Evolutionary conservation across 2,888 invertebrate genomes (phyloP).

Genomic region (Myopa tessellatipennis): DNA sequence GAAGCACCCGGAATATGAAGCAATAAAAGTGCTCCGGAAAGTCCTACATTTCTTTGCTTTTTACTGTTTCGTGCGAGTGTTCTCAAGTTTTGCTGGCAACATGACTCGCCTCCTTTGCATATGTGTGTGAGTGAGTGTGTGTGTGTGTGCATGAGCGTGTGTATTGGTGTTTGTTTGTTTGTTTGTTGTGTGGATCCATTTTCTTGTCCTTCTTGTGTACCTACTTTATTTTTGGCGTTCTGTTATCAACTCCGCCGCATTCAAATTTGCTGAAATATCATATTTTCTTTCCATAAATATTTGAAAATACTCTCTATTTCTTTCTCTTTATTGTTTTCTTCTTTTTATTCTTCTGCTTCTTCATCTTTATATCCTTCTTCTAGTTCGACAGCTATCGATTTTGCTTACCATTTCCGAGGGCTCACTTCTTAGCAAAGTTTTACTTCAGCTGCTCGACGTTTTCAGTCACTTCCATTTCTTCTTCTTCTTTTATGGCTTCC

Average conservation of each 20-base stretch:
- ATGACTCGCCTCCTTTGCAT: neutral
- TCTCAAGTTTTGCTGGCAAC: constrained; percentile 10
- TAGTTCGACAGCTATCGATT: constrained; percentile 19
- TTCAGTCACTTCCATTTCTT: neutral
- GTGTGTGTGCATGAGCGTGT: neutral
- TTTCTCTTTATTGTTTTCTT: neutral
- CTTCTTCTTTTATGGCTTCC: neutral
- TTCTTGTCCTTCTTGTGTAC: constrained; percentile 12
- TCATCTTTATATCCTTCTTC: neutral
- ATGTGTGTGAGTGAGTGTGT: neutral
- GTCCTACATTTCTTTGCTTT: neutral
- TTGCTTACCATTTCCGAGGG: constrained; percentile 8
- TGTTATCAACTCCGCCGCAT: constrained; percentile 26
- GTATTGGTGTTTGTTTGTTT: neutral
- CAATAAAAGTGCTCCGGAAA: constrained; percentile 13
- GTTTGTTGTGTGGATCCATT: constrained; percentile 8
- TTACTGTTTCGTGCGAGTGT: neutral
- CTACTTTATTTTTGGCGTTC: constrained; percentile 3
- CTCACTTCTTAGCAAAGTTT: constrained; percentile 1
- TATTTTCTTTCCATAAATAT: constrained; percentile 37
- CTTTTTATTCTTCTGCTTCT: neutral
- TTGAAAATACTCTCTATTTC: constrained; percentile 23
- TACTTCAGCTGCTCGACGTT: neutral
- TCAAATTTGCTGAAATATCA: constrained; percentile 38
- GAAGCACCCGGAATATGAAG: neutral